These are phyloP conservation scores for Ciconia maguari DNA, from an alignment of 2,113 vertebrate species.

Conservation along the genomic window DNA sequence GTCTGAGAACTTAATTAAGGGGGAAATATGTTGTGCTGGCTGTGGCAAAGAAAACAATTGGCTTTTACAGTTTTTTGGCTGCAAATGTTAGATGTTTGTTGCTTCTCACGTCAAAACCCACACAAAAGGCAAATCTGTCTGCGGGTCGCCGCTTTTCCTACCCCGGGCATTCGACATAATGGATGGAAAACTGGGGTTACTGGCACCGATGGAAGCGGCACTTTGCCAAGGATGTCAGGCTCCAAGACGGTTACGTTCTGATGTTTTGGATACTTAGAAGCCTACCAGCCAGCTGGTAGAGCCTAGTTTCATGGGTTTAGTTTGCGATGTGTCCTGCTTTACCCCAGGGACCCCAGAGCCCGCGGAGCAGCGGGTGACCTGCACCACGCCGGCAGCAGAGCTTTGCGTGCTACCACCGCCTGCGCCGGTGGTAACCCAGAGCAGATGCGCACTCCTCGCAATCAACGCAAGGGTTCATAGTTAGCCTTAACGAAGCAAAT, in stretches of 20 bases:
- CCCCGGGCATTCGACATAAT: background rate
- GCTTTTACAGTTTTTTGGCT: background rate
- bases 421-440: background rate
- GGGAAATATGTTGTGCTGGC: background rate
- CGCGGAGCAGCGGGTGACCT: accelerated
- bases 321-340: background rate
- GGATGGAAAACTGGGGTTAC: background rate
- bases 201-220: background rate
- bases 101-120: background rate
- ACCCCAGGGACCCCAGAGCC: background rate
- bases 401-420: accelerated
- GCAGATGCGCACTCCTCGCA: background rate
- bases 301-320: background rate
- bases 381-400: background rate
- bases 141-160: background rate
- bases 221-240: background rate
- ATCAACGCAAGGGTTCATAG: accelerated
- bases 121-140: background rate
- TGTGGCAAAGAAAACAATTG: constrained; percentile 7
- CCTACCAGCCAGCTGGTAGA: background rate
- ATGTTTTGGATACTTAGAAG: background rate
- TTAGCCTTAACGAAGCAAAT: background rate
- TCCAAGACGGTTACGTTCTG: background rate
- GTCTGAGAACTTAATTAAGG: constrained; percentile 48
- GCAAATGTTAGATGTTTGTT: background rate